Percentiles rank a stretch among this genome's conserved stretches.
phyloP scores from a whole-genome alignment of 2,113 vertebrate species.

The Dromiciops gliroides region DNA sequence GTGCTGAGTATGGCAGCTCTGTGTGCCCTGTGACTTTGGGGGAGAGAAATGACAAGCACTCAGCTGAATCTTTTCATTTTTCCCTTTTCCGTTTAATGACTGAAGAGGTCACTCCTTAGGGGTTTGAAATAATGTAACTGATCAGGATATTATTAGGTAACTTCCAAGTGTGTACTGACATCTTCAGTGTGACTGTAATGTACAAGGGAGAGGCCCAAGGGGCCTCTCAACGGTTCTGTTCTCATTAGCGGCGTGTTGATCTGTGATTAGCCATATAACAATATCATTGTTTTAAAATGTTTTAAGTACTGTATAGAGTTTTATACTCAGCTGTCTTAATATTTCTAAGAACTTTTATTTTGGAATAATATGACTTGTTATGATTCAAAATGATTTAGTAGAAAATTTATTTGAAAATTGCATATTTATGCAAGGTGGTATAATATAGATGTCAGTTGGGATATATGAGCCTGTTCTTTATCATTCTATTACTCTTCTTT shows the following conservation, averaged over 20 bases:
- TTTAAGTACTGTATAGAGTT: background rate
- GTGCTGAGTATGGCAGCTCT: constrained; percentile 1
- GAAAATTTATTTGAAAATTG: constrained; percentile 51
- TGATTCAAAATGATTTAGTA: constrained; percentile 48
- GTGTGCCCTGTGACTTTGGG: constrained; percentile 2
- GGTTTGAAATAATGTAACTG: constrained; percentile 27
- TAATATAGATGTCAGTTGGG: constrained; percentile 34
- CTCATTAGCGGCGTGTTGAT: background rate
- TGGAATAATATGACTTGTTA: constrained; percentile 47
- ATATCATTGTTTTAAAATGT: constrained; percentile 22
- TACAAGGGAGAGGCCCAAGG: background rate
- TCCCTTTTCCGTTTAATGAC: constrained; percentile 40
- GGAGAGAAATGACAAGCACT: background rate
- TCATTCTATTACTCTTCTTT: constrained; percentile 38
- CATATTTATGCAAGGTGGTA: constrained; percentile 48
- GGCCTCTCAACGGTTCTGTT: constrained; percentile 13
- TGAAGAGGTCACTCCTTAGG: constrained; percentile 43
- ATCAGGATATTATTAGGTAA: background rate
- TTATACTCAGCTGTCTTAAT: constrained; percentile 40
- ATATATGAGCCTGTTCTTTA: constrained; percentile 31
- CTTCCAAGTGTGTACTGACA: background rate
- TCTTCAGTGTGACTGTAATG: constrained; percentile 41
- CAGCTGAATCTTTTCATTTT: constrained; percentile 49
- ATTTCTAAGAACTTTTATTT: constrained; percentile 49
- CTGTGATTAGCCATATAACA: constrained; percentile 27